These are phyloP conservation scores for Mugil cephalus DNA, from an alignment of 2,113 vertebrate species.

Conservation along the genomic window DNA sequence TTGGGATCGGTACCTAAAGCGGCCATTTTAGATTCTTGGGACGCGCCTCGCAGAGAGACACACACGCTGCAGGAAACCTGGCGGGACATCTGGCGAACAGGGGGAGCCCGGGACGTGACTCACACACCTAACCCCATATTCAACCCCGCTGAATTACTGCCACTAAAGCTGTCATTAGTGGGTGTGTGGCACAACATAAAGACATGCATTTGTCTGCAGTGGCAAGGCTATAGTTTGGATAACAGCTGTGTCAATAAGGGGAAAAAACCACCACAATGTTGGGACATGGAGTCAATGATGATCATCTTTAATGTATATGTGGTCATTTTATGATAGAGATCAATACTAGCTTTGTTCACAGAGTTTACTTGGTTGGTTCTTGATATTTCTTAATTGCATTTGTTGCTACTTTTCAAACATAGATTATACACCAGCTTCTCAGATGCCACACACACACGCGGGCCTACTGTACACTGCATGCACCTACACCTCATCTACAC, in stretches of 20 bases:
- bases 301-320: constrained; percentile 71
- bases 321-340: constrained; percentile 61
- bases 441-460: not conserved
- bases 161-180: constrained; percentile 83
- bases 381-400: constrained; percentile 53
- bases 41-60: constrained; percentile 20
- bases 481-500: not conserved
- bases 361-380: constrained; percentile 43
- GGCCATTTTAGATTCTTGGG: constrained; percentile 54
- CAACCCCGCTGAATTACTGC: constrained; percentile 73
- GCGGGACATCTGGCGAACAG: constrained; percentile 75
- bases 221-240: constrained; percentile 75
- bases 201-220: constrained; percentile 61
- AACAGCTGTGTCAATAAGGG: constrained; percentile 82
- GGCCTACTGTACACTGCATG: not conserved
- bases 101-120: constrained; percentile 70
- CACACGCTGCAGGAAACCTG: constrained; percentile 56
- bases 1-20: constrained; percentile 27
- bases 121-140: constrained; percentile 75
- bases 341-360: constrained; percentile 46
- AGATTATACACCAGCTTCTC: constrained; percentile 30
- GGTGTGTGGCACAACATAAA: constrained; percentile 76
- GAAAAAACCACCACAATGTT: constrained; percentile 70
- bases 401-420: constrained; percentile 37
- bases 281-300: constrained; percentile 64